Evolutionary conservation across 2,113 vertebrate species (phyloP), one percentile per base, ranked within the genome.

Genomic region (Rhizomys pruinosus): DNA sequence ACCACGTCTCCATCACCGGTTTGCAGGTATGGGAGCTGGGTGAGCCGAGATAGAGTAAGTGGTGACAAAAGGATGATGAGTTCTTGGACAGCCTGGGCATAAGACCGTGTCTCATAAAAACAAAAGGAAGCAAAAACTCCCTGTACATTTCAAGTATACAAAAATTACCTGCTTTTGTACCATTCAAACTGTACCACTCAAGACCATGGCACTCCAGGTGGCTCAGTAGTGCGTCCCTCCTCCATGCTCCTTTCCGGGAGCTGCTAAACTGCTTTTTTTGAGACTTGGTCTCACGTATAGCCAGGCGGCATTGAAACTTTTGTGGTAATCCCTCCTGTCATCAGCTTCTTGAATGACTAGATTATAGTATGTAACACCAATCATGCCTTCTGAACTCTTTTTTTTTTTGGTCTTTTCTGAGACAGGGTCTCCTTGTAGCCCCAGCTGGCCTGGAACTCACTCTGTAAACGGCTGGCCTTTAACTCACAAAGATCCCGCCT

Each of bases 1-100:
- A 99, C 98, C 98, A 99, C 0, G 99, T 99, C 84, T 99, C 99
- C 88, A 99, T 99, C 98, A 99, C 99, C 0, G 99, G 99, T 74
- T 97, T 99, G 90, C 99, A 99, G 99, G 99, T 99, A 98, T 73
- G 98, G 59, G 78, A 72, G 79, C 29, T 0, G n/a, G 37, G 29
- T 20, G 0, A 1, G 20, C 32, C 13, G 52, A 39, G 52, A 29
- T 42, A 57, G n/a, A 25, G 55, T 61, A 1, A n/a, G 16, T 44
- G 37, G 61, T n/a, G 37, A 7, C 10, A 22, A 25, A 7, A 37
- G 16, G n/a, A 42, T 37, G 25, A 5, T 32, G 52, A 32, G 25
- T 39, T 59, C 13, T 39, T 5, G 66, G 66, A 19, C 84, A 37
- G 5, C 29, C 52, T 52, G 39, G 68, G 34, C 37, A 19, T 19